phyloP scores from a whole-genome alignment of 92 coral and sea anemone genomes.

The Epizoanthus fatuus region DNA sequence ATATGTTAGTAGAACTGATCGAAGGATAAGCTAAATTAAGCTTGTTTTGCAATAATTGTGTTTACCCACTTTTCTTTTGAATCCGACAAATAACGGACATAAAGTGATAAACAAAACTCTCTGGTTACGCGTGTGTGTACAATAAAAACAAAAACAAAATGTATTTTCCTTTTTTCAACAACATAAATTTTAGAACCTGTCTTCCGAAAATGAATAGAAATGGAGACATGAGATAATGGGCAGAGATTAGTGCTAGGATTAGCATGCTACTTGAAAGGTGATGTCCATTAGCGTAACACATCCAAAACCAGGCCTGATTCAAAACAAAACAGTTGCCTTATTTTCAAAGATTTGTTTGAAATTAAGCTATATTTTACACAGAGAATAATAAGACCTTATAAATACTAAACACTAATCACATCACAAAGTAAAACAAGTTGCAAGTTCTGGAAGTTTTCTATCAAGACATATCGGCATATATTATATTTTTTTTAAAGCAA shows the following conservation, averaged over 20 bases:
- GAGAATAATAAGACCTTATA: background rate
- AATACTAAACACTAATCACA: background rate
- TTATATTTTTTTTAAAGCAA: conserved; percentile 1
- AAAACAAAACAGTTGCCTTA: background rate
- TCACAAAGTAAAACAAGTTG: background rate
- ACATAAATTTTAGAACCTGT: conserved; percentile 2
- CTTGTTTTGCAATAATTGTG: too few species aligned
- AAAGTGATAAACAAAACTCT: background rate
- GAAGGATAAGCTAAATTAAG: too few species aligned
- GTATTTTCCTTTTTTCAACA: background rate
- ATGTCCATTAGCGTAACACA: conserved; percentile 17
- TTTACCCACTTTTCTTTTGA: too few species aligned
- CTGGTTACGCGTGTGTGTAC: background rate
- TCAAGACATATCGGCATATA: background rate
- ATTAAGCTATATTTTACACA: background rate
- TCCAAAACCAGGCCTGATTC: background rate
- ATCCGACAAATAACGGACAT: background rate
- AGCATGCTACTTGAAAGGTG: background rate
- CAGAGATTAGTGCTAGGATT: conserved; percentile 16
- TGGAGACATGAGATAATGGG: background rate
- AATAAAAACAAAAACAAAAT: background rate
- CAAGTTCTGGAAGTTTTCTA: background rate
- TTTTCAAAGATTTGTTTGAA: background rate
- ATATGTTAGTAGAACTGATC: too few species aligned
- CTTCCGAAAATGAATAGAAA: conserved; percentile 2